Percentiles rank a stretch among this genome's conserved stretches.
Conservation (phyloP, 2,113 vertebrate species). For the Rhinoptilus africanus region DNA sequence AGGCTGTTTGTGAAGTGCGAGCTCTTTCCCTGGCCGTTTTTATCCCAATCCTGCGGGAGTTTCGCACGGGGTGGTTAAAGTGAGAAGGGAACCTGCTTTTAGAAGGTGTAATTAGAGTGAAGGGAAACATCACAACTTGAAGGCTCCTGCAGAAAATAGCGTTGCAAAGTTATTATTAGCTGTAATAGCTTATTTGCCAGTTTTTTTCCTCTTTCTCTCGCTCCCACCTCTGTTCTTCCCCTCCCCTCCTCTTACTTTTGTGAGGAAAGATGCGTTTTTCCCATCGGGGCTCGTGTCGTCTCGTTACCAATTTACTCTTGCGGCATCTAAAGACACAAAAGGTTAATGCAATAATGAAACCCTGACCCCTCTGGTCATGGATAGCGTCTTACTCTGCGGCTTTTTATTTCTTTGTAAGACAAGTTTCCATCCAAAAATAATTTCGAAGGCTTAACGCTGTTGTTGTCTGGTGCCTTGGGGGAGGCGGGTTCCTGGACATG, state of each 20-base stretch:
- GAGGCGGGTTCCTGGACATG: not conserved
- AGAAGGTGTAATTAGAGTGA: slow-evolving; percentile 48
- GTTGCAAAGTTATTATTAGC: slow-evolving; percentile 40
- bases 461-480: slow-evolving; percentile 12
- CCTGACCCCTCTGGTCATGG: slow-evolving; percentile 57
- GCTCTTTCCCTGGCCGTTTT: not conserved
- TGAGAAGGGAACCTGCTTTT: slow-evolving; percentile 51
- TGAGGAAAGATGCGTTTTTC: slow-evolving; percentile 40
- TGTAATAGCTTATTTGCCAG: slow-evolving; percentile 24
- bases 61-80: not conserved
- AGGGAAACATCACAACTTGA: slow-evolving; percentile 39
- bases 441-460: slow-evolving; percentile 43
- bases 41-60: not conserved
- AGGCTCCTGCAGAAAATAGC: slow-evolving; percentile 51
- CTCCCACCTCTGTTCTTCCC: not conserved
- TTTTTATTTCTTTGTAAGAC: slow-evolving; percentile 61
- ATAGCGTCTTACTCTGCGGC: slow-evolving; percentile 45
- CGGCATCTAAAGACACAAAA: slow-evolving; percentile 61
- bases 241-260: not conserved
- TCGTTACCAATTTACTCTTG: slow-evolving; percentile 56
- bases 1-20: not conserved
- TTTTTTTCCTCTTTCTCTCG: not conserved
- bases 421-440: slow-evolving; percentile 48
- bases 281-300: not conserved
- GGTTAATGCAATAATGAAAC: slow-evolving; percentile 70